Base-by-base conservation (phyloP, 2,888 invertebrate genomes). In the Pollenia griseotomentosa region DNA sequence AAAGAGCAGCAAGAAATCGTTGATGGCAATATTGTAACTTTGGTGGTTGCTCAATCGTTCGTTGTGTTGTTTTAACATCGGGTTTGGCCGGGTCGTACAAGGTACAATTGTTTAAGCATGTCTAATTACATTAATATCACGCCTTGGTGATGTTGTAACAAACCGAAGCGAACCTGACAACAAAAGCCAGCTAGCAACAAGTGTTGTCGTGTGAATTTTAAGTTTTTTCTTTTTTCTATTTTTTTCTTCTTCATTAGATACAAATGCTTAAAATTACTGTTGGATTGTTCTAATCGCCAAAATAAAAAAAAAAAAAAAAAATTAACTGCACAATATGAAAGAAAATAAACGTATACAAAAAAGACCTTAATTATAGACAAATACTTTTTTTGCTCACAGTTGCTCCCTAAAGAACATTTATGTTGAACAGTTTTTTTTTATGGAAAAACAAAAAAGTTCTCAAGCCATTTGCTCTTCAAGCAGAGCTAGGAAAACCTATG, bases 61-160 rank as follows among this genome's bases (percentile, higher is more conserved):
- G 44, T 40, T 61, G 46, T 65, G 55, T 66, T 74, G 44, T 44
- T 19, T 55, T 6, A 7, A 23, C 19, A 44, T 40, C 65, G n/a
- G 61, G 23, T 46, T 55, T 44, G 33, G 16, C 9, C 40, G 57
- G n/a, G 57, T 65, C 73, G 23, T 65, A 57, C 53, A 61, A 59
- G 55, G 61, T 44, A 23, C 83, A 81, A 74, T 84, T 73, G 81
- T 51, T 81, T 74, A 84, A 84, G 81, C 81, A 87, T 87, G 87
- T 82, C 87, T 87, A 87, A 87, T 87, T 84, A 74, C 87, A 87
- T 81, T 87, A 84, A 84, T 84, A 87, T 80, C 87, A 84, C 83
- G 83, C 87, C 87, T 84, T 84, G 87, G 77, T 74, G 61, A 83
- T 83, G 80, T 86, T 75, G 59, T 48, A 61, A 66, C 75, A 68